Base-by-base conservation (phyloP, 2,113 vertebrate species). In the Aspiorhynchus laticeps region DNA sequence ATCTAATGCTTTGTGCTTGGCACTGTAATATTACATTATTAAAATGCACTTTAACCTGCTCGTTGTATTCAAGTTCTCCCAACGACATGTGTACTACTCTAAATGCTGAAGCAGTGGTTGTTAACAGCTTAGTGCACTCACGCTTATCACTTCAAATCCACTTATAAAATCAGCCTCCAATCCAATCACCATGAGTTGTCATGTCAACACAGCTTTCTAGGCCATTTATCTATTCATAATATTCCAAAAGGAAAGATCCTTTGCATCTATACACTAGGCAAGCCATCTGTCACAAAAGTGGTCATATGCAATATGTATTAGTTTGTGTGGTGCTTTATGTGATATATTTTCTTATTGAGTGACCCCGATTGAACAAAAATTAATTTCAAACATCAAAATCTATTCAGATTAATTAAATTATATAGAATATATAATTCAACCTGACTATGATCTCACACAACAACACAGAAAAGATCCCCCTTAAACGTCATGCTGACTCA, bases 221-320 rank as follows among this genome's bases (percentile, higher is more conserved):
- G 73, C 56, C 78, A 38, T 80, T 80, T 56, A 87, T n/a, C 77
- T 75, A 67, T 91, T 93, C 76, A 89, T 88, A 76, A 87, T 87
- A 87, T 69, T 76, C 33, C 53, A 56, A 61, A 74, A 71, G 41
- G 76, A 79, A 77, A 87, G 71, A 85, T 80, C 61, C 80, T 81
- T 69, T 83, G 74, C 74, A 71, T 75, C 67, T 81, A 63, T 71
- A 78, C 85, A 14, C 43, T 1, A 38, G 71, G 51, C 26, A 31
- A 74, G 73, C 87, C 90, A 89, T 86, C 87, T 90, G 87, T 86
- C 82, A 61, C 38, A 17, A 48, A 28, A 76, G 43, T 63, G 0
- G 38, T 48, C 75, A 46, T 69, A 63, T 38, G 48, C 15, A 48
- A 51, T 63, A 63, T 61, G 24, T 24, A 41, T 80, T 63, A 41